Evolutionary conservation across 2,797 vertebrate species (phyloP), one percentile per base, ranked within the genome.

Genomic region (Salmo trutta): DNA sequence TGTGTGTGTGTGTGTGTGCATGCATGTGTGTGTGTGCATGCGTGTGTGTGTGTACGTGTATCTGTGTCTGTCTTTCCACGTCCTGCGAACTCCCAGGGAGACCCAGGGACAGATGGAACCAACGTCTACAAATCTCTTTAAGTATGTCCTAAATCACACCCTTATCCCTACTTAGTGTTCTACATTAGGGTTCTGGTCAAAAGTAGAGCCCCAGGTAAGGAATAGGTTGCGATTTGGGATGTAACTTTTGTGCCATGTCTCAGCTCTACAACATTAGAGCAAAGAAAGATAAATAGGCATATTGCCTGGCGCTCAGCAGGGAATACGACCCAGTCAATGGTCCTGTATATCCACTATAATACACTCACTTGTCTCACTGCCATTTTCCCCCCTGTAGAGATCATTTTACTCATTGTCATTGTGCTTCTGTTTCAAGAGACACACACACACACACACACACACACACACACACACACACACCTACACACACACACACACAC

Each of bases 61-160:
- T 69, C 14, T 78, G 33, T 71, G 79, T 53, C 70, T 21, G 74
- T 47, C 85, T 12, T 47, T 47, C 41, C 10, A 47, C 2, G 10
- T 47, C 10, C 41, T 47, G 12, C 41, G 10, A 12, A 10, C 41
- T 47, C 41, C 41, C 41, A 47, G 10, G 41, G 41, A 41, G 7
- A 41, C 36, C 7, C 36, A 10, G 36, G 33, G 33, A 36, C 33
- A 7, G 36, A 41, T 10, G 36, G 41, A 47, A 47, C 41, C 8
- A 47, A 12, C 41, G 10, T 47, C 36, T 41, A 10, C 41, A 47
- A 47, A 12, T 47, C 41, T 47, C 41, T 47, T 12, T 3, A 1
- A 8, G 7, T 41, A 0, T 8, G 36, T 41, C 36, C 36, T 2
- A 41, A 41, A 10, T 41, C 7, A 6, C 8, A 10, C 7, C 2